Evolutionary conservation across 2,888 invertebrate genomes (phyloP).

Genomic region (Subacronicta megacephala): DNA sequence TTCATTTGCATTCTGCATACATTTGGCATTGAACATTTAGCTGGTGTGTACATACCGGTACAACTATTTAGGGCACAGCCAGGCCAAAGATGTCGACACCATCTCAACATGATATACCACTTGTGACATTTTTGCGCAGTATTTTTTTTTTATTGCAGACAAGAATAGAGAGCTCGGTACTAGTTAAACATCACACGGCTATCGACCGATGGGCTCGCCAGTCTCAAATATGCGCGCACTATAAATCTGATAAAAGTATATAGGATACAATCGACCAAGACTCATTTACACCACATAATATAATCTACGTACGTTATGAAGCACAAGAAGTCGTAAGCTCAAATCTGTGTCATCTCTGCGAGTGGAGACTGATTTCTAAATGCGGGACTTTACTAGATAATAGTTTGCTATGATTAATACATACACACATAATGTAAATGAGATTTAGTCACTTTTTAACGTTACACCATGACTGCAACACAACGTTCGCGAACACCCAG

Average conservation of each 20-base stretch:
- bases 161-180: constrained; percentile 42
- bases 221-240: constrained; percentile 28
- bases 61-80: constrained; percentile 23
- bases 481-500: constrained; percentile 33
- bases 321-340: constrained; percentile 51
- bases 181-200: constrained; percentile 30
- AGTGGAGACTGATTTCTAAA: constrained; percentile 49
- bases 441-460: constrained; percentile 54
- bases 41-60: constrained; percentile 6
- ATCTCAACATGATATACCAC: constrained; percentile 34
- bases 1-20: constrained; percentile 3
- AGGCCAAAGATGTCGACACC: constrained; percentile 28
- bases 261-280: constrained; percentile 53
- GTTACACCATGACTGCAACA: constrained; percentile 43
- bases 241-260: constrained; percentile 41
- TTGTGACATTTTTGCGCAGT: constrained; percentile 39
- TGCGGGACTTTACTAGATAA: constrained; percentile 49
- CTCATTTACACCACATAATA: constrained; percentile 59
- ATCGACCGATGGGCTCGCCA: constrained; percentile 29
- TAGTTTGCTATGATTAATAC: constrained; percentile 51
- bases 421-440: constrained; percentile 60
- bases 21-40: not conserved
- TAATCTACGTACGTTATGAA: constrained; percentile 54
- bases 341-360: constrained; percentile 41
- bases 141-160: constrained; percentile 41